Evolutionary conservation across 1,140 invertebrate species (phyloP), one percentile per base, ranked within the genome.

Genomic region (Brachystomella parvula): DNA sequence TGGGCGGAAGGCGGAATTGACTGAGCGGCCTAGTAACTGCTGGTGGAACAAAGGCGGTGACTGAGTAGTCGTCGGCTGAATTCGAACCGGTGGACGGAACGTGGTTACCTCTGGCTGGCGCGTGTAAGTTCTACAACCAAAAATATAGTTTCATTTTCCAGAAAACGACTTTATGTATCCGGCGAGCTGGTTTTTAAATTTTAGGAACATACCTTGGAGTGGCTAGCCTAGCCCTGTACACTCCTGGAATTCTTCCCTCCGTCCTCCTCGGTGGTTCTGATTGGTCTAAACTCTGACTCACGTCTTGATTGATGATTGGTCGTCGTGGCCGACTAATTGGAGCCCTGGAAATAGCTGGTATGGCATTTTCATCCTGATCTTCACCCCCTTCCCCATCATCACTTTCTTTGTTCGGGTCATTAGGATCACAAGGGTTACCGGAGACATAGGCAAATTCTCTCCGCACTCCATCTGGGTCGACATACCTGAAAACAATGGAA

Each of bases 341-440:
- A 0, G 79, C 78, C 0, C 83, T 81, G 1, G 81, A 79, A n/a
- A 85, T 84, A 71, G 85, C 86, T 76, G 86, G 87, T 0, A 81
- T 81, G 2, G 86, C 85, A 63, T 82, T 81, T 57, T 81, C 79
- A 30, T 83, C 79, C 0, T 80, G 77, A 9, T 85, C 83, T 24
- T 84, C 79, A 17, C 88, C 81, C 9, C 75, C 73, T 29, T 75
- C 71, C 1, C 64, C 56, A n/a, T 63, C 59, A 57, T 71, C 72
- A 62, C 86, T 82, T 24, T 84, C 82, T 15, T 82, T 84, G 58
- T 88, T 83, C 0, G 85, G 84, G 12, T 86, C 87, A 76, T 90
- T 89, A 1, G 88, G 88, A 72, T 91, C 89, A 75, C 89, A 92
- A 2, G 89, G 88, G 74, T 91, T 91, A n/a, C 90, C 90, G n/a